Evolutionary conservation across 2,797 vertebrate genomes (phyloP), one percentile per base, ranked within the genome.

Genomic region (Lates japonicus): DNA sequence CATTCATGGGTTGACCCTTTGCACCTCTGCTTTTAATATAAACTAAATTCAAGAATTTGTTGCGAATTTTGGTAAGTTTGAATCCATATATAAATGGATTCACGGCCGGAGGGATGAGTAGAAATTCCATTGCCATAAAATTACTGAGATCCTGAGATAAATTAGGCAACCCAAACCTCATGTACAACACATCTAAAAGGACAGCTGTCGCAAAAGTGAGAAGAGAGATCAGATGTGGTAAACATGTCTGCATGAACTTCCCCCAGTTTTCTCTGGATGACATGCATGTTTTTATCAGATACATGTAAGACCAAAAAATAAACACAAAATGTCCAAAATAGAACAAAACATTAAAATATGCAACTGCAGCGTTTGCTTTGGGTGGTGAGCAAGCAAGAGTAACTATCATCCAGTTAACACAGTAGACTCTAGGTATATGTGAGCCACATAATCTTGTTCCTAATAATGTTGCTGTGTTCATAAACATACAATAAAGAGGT

Each of bases 211-310:
- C 0, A 60, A 83, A 91, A 10, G 35, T 87, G 17, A 82, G 1
- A 1, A 93, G 81, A 46, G 81, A 89, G 22, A 87, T 41, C 11
- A 94, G 44, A 71, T 93, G 92, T 8, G 92, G 93, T 31, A 90
- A 6, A 33, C 92, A 94, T 5, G 93, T 93, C 35, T 92, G 87
- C 49, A 73, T 81, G 51, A 76, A 92, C 83, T 84, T 93, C 52
- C 7, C 57, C 76, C 37, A 44, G 22, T 87, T 76, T 35, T 91
- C 91, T 25, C 41, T 59, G 9, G 65, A 82, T 8, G 29, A 46
- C 3, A 25, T 3, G 25, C 80, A 82, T 7, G 57, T 59, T 71
- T 4, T 81, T 41, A 86, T 33, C 70, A 93, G 22, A 61, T 74
- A 78, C 22, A 81, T 5, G 59, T 88, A 90, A 44, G 92, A 78